Base-by-base conservation (phyloP, 2,113 vertebrate genomes). In the Stictonetta naevosa region DNA sequence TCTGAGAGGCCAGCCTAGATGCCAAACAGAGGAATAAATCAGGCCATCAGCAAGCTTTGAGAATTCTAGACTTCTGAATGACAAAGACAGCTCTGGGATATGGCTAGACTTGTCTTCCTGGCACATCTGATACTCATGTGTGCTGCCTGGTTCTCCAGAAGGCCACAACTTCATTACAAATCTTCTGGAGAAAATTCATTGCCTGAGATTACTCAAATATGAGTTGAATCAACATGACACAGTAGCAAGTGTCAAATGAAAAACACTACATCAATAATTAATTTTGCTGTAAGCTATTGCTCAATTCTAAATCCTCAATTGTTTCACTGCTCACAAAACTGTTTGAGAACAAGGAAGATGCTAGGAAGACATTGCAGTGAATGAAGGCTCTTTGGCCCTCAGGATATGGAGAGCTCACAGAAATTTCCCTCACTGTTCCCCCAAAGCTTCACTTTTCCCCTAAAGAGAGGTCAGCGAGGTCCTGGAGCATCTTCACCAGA, bases 281-380 rank as follows among this genome's bases (percentile, higher is more conserved):
- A 67, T 80, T 67, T 28, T 31, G 13, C 14, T n/a, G 36, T 50
- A 31, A 40, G 60, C 36, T 26, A 14, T 56, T 44, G 29, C 62
- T 53, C 62, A 66, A 20, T 44, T 42, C 4, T 12, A 74, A 67
- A 88, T 40, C 48, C 33, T 22, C 38, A n/a, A 38, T 5, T 21
- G 33, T 63, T 68, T 44, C 44, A 63, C n/a, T 62, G 26, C 62
- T 64, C 6, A 8, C 46, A 81, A 42, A 83, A 36, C 23, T 19
- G 12, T 44, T 46, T 8, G 31, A 77, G 15, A 83, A 53, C 0
- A 6, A 31, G 33, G 64, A 72, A 38, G 16, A 13, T 0, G 1
- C 20, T n/a, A 73, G 25, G 44, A 60, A 93, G 36, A 38, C 0
- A 0, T 0, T 53, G 17, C 19, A 79, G 26, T 7, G 34, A 18